These are phyloP conservation scores for Aselliscus stoliczkanus DNA, from an alignment of 2,797 vertebrate genomes.

Conservation along the genomic window DNA sequence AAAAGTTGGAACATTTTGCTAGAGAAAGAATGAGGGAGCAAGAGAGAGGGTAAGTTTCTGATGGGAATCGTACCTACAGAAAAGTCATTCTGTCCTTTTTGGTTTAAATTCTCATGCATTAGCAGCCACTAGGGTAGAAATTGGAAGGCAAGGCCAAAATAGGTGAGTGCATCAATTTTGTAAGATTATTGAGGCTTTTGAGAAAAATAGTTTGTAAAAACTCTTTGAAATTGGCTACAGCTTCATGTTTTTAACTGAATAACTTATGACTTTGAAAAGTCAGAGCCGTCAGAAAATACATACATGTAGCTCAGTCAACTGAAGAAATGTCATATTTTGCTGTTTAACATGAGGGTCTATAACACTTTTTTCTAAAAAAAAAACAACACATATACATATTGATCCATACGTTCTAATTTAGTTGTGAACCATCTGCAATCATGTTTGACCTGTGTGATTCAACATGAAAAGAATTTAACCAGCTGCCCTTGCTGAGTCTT, in stretches of 20 bases:
- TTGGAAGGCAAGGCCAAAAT: constrained; percentile 11
- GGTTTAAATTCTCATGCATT: constrained; percentile 25
- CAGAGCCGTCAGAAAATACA: background rate
- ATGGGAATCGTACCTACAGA: background rate
- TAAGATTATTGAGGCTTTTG: constrained; percentile 17
- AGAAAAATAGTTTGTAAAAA: constrained; percentile 36
- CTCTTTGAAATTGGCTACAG: background rate
- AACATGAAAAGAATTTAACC: constrained; percentile 56
- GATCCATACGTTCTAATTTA: constrained; percentile 55
- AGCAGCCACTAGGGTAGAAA: background rate
- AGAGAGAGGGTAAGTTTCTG: constrained; percentile 22
- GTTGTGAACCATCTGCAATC: constrained; percentile 50
- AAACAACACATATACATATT: background rate
- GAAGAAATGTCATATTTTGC: constrained; percentile 17
- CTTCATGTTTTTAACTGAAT: background rate
- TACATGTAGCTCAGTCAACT: background rate
- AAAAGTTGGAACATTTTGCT: constrained; percentile 2
- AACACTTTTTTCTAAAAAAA: background rate
- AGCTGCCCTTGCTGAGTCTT: constrained; percentile 57
- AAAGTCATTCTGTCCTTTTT: background rate
- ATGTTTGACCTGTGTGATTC: constrained; percentile 48
- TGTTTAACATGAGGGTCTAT: constrained; percentile 31
- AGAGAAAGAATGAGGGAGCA: background rate
- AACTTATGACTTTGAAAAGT: background rate
- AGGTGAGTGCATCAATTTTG: background rate